Evolutionary conservation across 2,888 invertebrate genomes (phyloP), one percentile per base, ranked within the genome.

Genomic region (Archips crataeganus): DNA sequence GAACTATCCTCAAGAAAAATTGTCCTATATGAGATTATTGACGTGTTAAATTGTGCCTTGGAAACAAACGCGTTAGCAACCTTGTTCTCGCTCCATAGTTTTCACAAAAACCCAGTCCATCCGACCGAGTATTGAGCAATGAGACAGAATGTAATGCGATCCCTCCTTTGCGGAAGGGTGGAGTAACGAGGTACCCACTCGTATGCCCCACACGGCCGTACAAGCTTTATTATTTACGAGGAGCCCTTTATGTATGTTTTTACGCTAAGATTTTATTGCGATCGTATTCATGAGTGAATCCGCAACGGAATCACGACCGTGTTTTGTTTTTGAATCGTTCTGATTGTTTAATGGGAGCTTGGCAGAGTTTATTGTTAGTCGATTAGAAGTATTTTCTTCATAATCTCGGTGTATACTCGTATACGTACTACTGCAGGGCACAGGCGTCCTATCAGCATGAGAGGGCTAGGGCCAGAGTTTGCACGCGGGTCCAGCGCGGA

Each of bases 161-260:
- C 89, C 87, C 85, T 57, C 32, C 57, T 57, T 57, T 57, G 78
- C 85, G 87, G 87, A 84, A 82, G 84, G 84, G 83, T 79, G 81
- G 80, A 81, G 90, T 91, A 93, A 93, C 93, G 91, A 91, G 92
- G 57, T 90, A 88, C 88, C 87, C 92, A 91, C 92, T 90, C 89
- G 89, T 87, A 75, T 82, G 82, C 88, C 87, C 85, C 85, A 84
- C 80, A 81, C 84, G 85, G 82, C 88, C 90, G 86, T 88, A 88
- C 91, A 90, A 87, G 90, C 85, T 94, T 90, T 93, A 94, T 94
- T 94, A 94, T 94, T 94, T 93, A 94, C 92, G 93, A 90, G 84
- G 83, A 81, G 88, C 92, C 91, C 92, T 93, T 92, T 91, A 89
- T 89, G 90, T 89, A 89, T 91, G 91, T 93, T 92, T 93, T 91